These are phyloP conservation scores for Sinhomidia bicolor DNA, from an alignment of 2,888 invertebrate genomes.

Conservation along the genomic window DNA sequence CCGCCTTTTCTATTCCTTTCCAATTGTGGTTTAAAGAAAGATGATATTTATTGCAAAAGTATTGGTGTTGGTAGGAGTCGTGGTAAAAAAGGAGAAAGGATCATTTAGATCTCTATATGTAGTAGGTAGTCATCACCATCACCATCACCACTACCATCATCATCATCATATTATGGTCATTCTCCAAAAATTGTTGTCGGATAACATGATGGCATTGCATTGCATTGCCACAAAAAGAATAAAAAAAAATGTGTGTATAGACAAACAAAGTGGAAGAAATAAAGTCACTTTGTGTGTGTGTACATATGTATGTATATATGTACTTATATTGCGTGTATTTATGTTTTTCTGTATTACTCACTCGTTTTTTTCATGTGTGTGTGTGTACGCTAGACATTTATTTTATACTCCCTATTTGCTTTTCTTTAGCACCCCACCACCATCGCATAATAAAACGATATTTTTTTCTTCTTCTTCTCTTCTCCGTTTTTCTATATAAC, in stretches of 20 bases:
- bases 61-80: too few relatives aligned
- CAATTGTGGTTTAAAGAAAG: constrained; percentile 13
- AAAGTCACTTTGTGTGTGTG: background rate
- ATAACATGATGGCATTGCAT: background rate
- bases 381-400: too few relatives aligned
- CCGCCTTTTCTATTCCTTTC: constrained; percentile 15
- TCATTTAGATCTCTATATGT: constrained; percentile 54
- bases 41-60: constrained; percentile 41
- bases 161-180: constrained; percentile 50
- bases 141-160: too few relatives aligned
- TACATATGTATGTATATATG: background rate
- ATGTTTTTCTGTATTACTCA: background rate
- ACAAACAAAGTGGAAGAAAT: background rate
- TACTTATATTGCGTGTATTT: background rate
- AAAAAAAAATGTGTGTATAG: background rate
- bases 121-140: constrained; percentile 51
- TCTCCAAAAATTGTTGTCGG: background rate
- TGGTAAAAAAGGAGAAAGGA: constrained; percentile 23
- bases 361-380: too few relatives aligned
- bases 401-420: background rate
- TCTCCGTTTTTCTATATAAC: background rate
- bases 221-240: background rate
- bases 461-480: background rate
- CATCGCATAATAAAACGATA: background rate
- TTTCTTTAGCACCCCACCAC: background rate